These are phyloP conservation scores for Lacerta viridis DNA, from an alignment of 2,797 vertebrate genomes.

Conservation along the genomic window DNA sequence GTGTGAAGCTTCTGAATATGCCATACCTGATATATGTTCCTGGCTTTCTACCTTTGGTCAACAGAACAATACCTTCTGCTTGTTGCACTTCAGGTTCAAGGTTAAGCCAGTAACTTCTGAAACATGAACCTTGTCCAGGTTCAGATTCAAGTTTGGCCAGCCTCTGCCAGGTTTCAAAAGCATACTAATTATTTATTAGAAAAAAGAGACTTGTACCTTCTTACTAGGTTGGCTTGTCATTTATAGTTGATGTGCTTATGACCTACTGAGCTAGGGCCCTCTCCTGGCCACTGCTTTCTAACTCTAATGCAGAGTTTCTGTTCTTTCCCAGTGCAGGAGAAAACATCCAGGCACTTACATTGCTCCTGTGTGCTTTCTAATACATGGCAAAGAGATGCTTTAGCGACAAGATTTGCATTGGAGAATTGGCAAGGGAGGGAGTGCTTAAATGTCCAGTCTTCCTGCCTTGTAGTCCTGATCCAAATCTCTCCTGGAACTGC, in stretches of 20 bases:
- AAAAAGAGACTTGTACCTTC: not conserved
- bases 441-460: not conserved
- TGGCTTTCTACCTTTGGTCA: not conserved
- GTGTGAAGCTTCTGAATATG: not conserved
- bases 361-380: not conserved
- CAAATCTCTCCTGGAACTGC: not conserved
- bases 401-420: not conserved
- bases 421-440: not conserved
- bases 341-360: not conserved
- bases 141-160: not conserved
- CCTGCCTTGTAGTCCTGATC: not conserved
- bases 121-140: not conserved
- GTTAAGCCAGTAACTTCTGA: not conserved
- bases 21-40: not conserved
- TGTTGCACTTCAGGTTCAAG: not conserved
- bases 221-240: not conserved
- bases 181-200: not conserved
- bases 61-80: not conserved
- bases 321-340: not conserved
- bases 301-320: not conserved
- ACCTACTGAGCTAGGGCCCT: not conserved
- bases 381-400: not conserved
- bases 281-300: not conserved
- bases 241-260: not conserved
- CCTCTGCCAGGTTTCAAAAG: not conserved